A percentile compares a stretch with the other conserved stretches of the same genome.
Conservation (phyloP, 1,140 invertebrate species). For the Pentalonia nigronervosa region DNA sequence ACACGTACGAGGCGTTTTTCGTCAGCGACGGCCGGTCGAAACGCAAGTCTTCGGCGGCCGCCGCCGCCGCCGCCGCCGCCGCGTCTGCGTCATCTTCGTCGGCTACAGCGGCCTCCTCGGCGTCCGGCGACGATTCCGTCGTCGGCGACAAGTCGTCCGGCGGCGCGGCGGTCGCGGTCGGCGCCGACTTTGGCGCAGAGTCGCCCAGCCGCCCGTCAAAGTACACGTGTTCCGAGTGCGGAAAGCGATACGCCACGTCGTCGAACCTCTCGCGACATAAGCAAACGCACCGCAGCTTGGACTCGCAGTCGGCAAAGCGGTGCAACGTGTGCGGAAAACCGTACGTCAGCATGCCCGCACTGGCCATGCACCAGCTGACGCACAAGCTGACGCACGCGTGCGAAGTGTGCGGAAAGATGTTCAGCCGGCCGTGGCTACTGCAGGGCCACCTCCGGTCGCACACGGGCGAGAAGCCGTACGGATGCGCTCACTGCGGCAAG, state of each 20-base stretch:
- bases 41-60: conserved; percentile 75
- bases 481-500: conserved; percentile 97
- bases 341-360: conserved; percentile 96
- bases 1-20: conserved; percentile 74
- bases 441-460: conserved; percentile 95
- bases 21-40: conserved; percentile 88
- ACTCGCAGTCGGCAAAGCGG: conserved; percentile 90
- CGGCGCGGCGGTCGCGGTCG: neutral
- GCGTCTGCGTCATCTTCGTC: conserved; percentile 65
- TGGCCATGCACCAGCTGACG: conserved; percentile 96
- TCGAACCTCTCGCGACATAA: conserved; percentile 96
- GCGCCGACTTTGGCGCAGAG: neutral
- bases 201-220: conserved; percentile 75
- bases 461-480: conserved; percentile 98
- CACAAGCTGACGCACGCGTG: conserved; percentile 91
- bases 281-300: conserved; percentile 92
- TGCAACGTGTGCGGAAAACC: conserved; percentile 94
- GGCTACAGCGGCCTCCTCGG: conserved; percentile 67
- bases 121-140: conserved; percentile 24
- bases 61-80: conserved; percentile 68
- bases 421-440: conserved; percentile 91
- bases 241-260: conserved; percentile 95
- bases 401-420: conserved; percentile 89
- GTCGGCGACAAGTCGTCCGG: neutral
- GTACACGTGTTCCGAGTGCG: conserved; percentile 94